Base-by-base conservation (phyloP, 1,140 invertebrate species). In the Melitaea cinxia region DNA sequence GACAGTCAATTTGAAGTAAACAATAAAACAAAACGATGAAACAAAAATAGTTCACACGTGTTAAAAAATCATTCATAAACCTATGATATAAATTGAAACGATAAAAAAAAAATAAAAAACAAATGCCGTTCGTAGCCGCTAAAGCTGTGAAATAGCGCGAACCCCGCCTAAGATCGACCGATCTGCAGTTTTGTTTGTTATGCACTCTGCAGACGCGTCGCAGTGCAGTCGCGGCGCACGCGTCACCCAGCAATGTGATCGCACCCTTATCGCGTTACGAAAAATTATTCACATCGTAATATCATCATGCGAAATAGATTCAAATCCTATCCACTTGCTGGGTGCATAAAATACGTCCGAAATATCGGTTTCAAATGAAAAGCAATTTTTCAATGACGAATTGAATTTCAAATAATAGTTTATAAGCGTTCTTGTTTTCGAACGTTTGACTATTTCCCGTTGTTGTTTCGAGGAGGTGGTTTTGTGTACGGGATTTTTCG, bases 331-430 rank as follows among this genome's bases (percentile, higher is more conserved):
- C 76, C 83, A 87, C 84, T 85, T 86, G 84, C 73, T 75, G 54
- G 66, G 77, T 84, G 82, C 76, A 84, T 86, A 83, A 85, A 67
- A 77, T 55, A 73, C 68, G 73, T 73, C 77, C 72, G 50, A 61
- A 70, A 85, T 82, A 17, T 42, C 37, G 82, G 52, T 85, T 73
- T 68, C 72, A 77, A 77, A 73, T 73, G 70, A 75, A 88, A 80
- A 65, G 59, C 75, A 67, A 89, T 89, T 88, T 89, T 87, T 89
- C 85, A 88, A 67, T 60, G 78, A 68, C 81, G 52, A 72, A 85
- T 89, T 89, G 87, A 88, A 86, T 85, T 89, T 84, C 87, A 89
- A 89, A 89, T 88, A 83, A 78, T 75, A 75, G 80, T 81, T 84
- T 89, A 89, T 88, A 89, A 86, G 68, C 75, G 77, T 78, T 70